Conservation (phyloP, 2,113 vertebrate genomes). For the Rattus rattus region DNA sequence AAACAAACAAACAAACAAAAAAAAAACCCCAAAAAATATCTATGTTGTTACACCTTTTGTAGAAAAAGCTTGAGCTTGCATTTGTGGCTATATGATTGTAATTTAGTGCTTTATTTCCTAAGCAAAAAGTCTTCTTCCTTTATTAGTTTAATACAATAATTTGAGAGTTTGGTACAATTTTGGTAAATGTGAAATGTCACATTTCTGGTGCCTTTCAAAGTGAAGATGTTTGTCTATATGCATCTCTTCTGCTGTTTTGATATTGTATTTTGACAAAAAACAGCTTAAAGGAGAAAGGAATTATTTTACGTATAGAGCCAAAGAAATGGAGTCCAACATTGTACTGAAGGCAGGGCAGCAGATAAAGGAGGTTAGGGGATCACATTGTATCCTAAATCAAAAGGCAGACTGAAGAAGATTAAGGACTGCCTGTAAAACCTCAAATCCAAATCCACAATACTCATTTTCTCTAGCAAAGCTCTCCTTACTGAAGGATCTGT, state of each 20-base stretch:
- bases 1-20: constrained; percentile 61
- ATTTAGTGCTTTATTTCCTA: constrained; percentile 70
- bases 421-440: background rate
- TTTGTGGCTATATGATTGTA: constrained; percentile 94
- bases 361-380: too few species aligned
- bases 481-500: background rate
- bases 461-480: background rate
- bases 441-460: background rate
- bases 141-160: constrained; percentile 36
- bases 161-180: constrained; percentile 61
- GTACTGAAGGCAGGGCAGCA: background rate
- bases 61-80: constrained; percentile 94
- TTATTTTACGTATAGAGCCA: background rate
- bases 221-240: background rate
- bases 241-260: background rate
- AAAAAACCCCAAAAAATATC: too few species aligned
- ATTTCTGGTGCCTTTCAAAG: constrained; percentile 65
- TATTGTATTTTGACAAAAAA: background rate
- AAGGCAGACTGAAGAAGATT: background rate
- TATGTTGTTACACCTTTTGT: constrained; percentile 94
- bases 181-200: constrained; percentile 35
- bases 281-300: background rate
- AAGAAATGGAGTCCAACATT: background rate
- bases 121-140: constrained; percentile 70
- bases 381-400: background rate